Conservation (phyloP, 2,797 vertebrate genomes). For the Malacoctenus gilli region DNA sequence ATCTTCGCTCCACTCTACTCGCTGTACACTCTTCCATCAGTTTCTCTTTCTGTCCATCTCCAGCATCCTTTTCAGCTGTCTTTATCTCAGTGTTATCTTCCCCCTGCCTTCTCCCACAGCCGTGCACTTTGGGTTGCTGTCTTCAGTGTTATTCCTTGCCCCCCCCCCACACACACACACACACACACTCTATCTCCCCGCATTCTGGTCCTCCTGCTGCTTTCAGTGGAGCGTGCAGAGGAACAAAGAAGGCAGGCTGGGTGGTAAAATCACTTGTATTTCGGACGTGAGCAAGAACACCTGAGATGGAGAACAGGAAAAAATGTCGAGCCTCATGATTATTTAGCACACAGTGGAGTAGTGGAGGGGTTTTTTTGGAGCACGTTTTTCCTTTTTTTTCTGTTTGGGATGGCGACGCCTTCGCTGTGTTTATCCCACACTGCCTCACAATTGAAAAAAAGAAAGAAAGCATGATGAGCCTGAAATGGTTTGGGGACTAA, state of each 20-base stretch:
- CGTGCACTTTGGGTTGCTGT: slow-evolving; percentile 41
- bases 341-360: slow-evolving; percentile 19
- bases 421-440: slow-evolving; percentile 41
- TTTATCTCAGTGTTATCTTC: slow-evolving; percentile 41
- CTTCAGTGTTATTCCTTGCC: slow-evolving; percentile 32
- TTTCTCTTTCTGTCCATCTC: slow-evolving; percentile 34
- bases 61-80: slow-evolving; percentile 39
- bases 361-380: neutral
- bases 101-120: slow-evolving; percentile 33
- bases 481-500: slow-evolving; percentile 50
- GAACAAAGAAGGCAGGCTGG: slow-evolving; percentile 47
- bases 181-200: slow-evolving; percentile 39
- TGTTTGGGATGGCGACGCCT: slow-evolving; percentile 8
- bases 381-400: neutral
- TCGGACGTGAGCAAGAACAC: slow-evolving; percentile 12
- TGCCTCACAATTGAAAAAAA: slow-evolving; percentile 30
- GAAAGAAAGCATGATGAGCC: slow-evolving; percentile 46
- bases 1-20: slow-evolving; percentile 45
- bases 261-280: slow-evolving; percentile 48
- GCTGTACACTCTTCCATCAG: slow-evolving; percentile 47
- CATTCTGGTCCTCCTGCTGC: slow-evolving; percentile 29
- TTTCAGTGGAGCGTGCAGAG: slow-evolving; percentile 31
- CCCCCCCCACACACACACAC: slow-evolving; percentile 4
- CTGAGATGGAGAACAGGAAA: slow-evolving; percentile 16
- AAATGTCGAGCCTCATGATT: slow-evolving; percentile 14